A percentile compares a stretch with the other conserved stretches of the same genome.
These are phyloP conservation scores for Papilio helenus DNA, from an alignment of 1,140 invertebrate genomes.

Conservation along the genomic window DNA sequence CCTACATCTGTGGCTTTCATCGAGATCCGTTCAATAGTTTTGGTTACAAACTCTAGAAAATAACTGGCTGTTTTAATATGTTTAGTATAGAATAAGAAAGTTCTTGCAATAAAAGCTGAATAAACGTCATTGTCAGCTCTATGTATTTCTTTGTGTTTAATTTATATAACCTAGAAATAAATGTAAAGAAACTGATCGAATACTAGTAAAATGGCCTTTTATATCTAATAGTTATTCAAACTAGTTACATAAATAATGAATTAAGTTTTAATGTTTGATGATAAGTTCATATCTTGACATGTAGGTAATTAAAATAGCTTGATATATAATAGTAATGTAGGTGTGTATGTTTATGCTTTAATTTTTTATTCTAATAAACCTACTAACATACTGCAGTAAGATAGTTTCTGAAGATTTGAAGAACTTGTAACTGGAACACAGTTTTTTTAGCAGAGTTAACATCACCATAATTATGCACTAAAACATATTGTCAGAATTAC, in stretches of 20 bases:
- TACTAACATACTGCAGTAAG: too few species aligned
- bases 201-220: not conserved
- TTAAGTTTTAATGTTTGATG: not conserved
- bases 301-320: not conserved
- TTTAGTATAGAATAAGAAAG: too few species aligned
- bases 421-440: too few species aligned
- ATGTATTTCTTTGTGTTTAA: not conserved
- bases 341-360: not conserved
- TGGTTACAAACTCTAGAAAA: too few species aligned
- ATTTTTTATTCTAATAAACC: not conserved
- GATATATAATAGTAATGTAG: not conserved
- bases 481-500: too few species aligned
- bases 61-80: too few species aligned
- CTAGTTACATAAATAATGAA: not conserved
- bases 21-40: too few species aligned
- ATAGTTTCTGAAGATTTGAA: too few species aligned
- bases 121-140: not conserved
- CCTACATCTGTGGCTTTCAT: too few species aligned
- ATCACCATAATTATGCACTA: too few species aligned
- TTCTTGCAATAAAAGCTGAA: not conserved
- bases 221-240: not conserved
- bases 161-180: not conserved
- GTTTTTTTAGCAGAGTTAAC: too few species aligned
- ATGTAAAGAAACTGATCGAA: not conserved
- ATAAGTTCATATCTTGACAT: conserved; percentile 3